Percentiles rank a stretch among this genome's conserved stretches.
Conservation (phyloP, 92 coral and sea anemone species). For the Heteractis magnifica region DNA sequence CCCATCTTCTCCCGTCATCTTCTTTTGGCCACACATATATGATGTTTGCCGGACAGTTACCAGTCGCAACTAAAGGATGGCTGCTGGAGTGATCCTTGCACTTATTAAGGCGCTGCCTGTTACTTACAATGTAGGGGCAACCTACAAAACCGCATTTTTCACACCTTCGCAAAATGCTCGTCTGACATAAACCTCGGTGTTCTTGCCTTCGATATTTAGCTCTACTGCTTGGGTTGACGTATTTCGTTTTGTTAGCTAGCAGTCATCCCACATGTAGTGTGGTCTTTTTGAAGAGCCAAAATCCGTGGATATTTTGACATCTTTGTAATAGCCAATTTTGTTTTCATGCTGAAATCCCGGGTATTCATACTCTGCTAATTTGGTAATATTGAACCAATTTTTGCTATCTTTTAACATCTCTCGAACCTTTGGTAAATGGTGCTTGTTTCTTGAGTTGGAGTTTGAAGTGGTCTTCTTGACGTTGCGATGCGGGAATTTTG, state of each 20-base stretch:
- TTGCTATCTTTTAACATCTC: neutral
- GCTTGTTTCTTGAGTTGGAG: constrained; percentile 11
- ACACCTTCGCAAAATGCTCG: constrained; percentile 48
- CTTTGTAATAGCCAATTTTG: constrained; percentile 19
- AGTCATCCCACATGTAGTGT: constrained; percentile 49
- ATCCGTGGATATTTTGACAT: constrained; percentile 5
- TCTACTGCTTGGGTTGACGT: constrained; percentile 18
- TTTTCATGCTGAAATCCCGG: constrained; percentile 19
- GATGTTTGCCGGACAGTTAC: constrained; percentile 29
- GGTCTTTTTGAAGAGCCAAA: constrained; percentile 43
- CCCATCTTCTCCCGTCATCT: constrained; percentile 58
- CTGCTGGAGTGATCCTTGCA: constrained; percentile 29
- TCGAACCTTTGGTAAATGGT: constrained; percentile 19
- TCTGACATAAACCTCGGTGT: constrained; percentile 19
- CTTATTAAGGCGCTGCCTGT: constrained; percentile 46
- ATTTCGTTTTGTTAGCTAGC: constrained; percentile 29
- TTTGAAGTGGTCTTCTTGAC: too few species aligned
- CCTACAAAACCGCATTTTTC: constrained; percentile 29
- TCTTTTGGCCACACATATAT: constrained; percentile 40
- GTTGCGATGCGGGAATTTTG: too few species aligned
- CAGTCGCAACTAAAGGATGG: constrained; percentile 19
- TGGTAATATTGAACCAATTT: constrained; percentile 26
- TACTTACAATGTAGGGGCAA: constrained; percentile 40
- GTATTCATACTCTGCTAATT: constrained; percentile 33
- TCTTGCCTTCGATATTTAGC: neutral